Evolutionary conservation across 2,888 invertebrate species (phyloP).

Genomic region (Pemphredon lugubris): DNA sequence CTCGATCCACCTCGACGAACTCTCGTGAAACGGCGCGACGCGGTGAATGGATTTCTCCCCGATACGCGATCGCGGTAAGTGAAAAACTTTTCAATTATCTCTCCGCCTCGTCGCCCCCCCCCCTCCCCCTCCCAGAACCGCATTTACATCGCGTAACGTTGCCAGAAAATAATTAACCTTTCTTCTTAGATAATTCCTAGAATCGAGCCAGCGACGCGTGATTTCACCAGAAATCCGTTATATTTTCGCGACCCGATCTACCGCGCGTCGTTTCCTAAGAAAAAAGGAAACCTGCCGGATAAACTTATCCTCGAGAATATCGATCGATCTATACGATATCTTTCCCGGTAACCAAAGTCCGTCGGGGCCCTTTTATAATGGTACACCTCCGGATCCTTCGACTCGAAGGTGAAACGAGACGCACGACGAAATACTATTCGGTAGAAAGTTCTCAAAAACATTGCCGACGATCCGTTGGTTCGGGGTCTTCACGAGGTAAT

Average conservation of each 20-base stretch:
- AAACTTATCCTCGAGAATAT: too few relatives aligned
- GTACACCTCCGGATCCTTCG: slow-evolving; percentile 31
- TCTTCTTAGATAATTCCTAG: too few relatives aligned
- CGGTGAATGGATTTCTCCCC: not conserved
- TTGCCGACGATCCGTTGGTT: slow-evolving; percentile 37
- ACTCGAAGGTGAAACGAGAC: slow-evolving; percentile 13
- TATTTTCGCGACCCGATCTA: slow-evolving; percentile 2
- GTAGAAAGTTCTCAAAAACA: slow-evolving; percentile 45
- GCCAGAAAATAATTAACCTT: too few relatives aligned
- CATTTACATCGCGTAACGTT: slow-evolving; percentile 38
- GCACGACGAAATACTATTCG: slow-evolving; percentile 39
- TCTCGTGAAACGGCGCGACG: slow-evolving; percentile 19
- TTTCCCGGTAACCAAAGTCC: slow-evolving; percentile 53
- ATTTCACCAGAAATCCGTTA: too few relatives aligned
- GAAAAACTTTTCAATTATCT: slow-evolving; percentile 1
- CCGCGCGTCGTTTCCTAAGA: too few relatives aligned
- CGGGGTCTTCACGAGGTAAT: slow-evolving; percentile 45
- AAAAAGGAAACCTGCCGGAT: too few relatives aligned
- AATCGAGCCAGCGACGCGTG: too few relatives aligned
- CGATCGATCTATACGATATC: slow-evolving; percentile 54
- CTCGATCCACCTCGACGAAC: slow-evolving; percentile 40
- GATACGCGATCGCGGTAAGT: not conserved
- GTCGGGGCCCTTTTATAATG: slow-evolving; percentile 25
- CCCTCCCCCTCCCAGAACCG: too few relatives aligned
- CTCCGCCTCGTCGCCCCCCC: too few relatives aligned